Percentiles rank a stretch among this genome's conserved stretches.
phyloP scores from a whole-genome alignment of 2,888 invertebrate species.

The Maniola hyperantus region DNA sequence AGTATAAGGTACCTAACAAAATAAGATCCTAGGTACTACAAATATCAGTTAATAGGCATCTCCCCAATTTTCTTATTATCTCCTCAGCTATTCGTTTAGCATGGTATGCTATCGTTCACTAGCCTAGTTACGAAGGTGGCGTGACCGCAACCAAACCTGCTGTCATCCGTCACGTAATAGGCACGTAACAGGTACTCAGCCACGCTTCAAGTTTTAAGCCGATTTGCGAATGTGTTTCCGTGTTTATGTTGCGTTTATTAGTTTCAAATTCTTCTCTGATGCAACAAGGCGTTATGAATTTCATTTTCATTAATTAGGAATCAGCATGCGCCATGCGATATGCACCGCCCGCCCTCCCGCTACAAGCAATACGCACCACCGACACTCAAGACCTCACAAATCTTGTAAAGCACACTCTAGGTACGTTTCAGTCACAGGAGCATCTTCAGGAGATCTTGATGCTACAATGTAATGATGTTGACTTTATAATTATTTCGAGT shows the following conservation, averaged over 20 bases:
- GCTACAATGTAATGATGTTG: no score
- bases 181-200: slow-evolving; percentile 30
- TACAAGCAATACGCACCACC: no score
- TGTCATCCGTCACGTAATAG: slow-evolving; percentile 29
- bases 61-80: not conserved
- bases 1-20: no score
- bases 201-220: slow-evolving; percentile 30
- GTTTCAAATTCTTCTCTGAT: slow-evolving; percentile 11
- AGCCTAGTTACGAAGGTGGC: slow-evolving; percentile 21
- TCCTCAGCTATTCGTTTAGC: not conserved
- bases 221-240: slow-evolving; percentile 30
- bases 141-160: slow-evolving; percentile 22
- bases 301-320: not conserved
- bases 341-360: no score
- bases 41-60: not conserved
- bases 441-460: no score
- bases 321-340: no score
- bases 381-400: no score
- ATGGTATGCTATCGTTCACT: slow-evolving; percentile 9
- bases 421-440: no score
- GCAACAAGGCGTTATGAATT: not conserved
- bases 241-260: slow-evolving; percentile 22
- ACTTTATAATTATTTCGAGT: no score
- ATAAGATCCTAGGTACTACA: no score
- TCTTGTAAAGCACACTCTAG: no score